Conservation (phyloP, 2,797 vertebrate species). For the Takifugu rubripes region DNA sequence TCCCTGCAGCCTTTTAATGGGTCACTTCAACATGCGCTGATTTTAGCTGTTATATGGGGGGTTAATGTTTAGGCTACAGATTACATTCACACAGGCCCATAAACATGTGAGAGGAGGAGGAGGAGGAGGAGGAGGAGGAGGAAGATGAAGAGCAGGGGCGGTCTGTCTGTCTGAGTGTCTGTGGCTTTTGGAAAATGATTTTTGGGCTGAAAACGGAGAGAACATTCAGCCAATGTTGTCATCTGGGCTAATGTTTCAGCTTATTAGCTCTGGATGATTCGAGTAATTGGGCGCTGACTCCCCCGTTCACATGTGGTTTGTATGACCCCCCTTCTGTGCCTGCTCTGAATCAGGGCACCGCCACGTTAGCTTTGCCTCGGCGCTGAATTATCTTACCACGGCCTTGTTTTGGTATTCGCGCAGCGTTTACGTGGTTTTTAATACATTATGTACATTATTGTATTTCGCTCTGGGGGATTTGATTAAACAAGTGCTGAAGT, state of each 20-base stretch:
- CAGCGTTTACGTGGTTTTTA: constrained; percentile 5
- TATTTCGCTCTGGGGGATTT: constrained; percentile 8
- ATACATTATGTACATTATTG: background rate
- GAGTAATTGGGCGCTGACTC: constrained; percentile 50
- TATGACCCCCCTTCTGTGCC: constrained; percentile 22
- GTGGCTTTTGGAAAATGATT: constrained; percentile 50
- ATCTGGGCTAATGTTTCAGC: constrained; percentile 35
- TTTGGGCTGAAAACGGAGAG: constrained; percentile 52
- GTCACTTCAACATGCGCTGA: too few relatives aligned
- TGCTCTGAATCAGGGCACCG: too few relatives aligned
- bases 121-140: background rate
- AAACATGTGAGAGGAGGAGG: constrained; percentile 28
- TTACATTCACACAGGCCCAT: background rate
- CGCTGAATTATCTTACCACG: constrained; percentile 7
- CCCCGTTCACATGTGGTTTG: constrained; percentile 48
- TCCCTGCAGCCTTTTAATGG: too few relatives aligned
- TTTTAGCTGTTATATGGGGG: too few relatives aligned
- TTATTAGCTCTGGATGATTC: constrained; percentile 49
- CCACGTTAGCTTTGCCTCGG: too few relatives aligned
- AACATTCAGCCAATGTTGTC: constrained; percentile 60
- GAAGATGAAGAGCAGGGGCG: background rate
- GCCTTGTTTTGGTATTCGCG: constrained; percentile 28
- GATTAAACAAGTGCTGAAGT: constrained; percentile 21
- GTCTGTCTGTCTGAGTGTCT: constrained; percentile 9
- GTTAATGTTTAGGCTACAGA: background rate